Conservation (phyloP, 2,113 vertebrate genomes). For the Rhabdornis inornatus region DNA sequence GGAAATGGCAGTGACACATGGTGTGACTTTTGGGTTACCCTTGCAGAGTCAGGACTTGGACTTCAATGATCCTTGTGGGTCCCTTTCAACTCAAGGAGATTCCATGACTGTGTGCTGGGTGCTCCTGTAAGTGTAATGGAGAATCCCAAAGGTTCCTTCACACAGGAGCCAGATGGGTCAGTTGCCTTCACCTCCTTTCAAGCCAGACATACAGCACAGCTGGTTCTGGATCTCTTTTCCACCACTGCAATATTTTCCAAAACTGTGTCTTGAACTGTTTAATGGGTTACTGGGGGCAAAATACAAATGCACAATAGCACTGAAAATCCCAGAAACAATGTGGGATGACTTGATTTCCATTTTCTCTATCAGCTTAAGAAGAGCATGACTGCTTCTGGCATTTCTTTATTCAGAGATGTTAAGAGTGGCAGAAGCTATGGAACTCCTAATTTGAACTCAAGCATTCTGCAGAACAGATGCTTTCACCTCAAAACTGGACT, state of each 20-base stretch:
- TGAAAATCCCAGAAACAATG: neutral
- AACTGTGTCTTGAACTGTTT: neutral
- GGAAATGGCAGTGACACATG: neutral
- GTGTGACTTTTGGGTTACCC: neutral
- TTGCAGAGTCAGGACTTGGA: neutral
- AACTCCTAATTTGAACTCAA: neutral
- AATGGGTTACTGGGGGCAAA: neutral
- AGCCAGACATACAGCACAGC: neutral
- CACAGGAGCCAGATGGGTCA: rapidly evolving
- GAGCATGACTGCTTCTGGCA: neutral
- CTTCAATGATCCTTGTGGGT: neutral
- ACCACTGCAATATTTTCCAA: neutral
- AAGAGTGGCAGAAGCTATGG: neutral
- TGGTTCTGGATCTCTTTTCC: neutral
- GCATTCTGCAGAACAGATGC: neutral
- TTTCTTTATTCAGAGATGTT: neutral
- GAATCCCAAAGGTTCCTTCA: neutral
- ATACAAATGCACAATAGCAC: neutral
- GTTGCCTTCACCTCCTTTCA: neutral
- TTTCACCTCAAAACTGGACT: neutral
- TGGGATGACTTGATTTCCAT: neutral
- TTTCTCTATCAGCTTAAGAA: neutral
- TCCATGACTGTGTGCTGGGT: neutral
- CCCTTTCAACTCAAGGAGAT: neutral
- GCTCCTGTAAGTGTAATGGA: neutral